Base-by-base conservation (phyloP, 2,888 invertebrate species). In the Drosophila anceps region DNA sequence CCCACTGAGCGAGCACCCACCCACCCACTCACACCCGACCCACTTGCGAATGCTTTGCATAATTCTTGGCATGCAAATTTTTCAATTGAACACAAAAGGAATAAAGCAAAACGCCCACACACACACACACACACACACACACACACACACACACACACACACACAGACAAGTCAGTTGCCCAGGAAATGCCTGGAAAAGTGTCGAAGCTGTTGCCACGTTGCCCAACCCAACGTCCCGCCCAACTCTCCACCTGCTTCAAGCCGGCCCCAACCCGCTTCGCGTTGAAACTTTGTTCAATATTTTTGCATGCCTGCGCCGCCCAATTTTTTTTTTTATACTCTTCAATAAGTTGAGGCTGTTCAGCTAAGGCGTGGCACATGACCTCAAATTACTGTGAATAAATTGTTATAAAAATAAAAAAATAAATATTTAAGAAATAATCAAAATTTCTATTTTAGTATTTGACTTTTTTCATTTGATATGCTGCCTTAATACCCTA, bases 21-120 rank as follows among this genome's bases (percentile, higher is more conserved):
- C 1, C 13, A 24, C 8, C 29, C n/a, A 24, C 24, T 24, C 24
- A 24, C 24, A 24, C 24, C 9, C 46, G 8, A 15, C 8, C 27
- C 57, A 53, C 53, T 64, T 54, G 63, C 68, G 51, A 72, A 76
- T 72, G 77, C 79, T 86, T 88, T 88, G 88, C 88, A 84, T 84
- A 84, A 82, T 84, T 87, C 83, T 82, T 84, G 84, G 90, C 90
- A 90, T 90, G 90, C 86, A 84, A 84, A 84, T 84, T 84, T 84
- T 84, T 84, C 84, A 87, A 84, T 84, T 87, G 88, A 87, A 71
- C 79, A 79, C 76, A 77, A 83, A 76, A 71, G 77, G 85, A 82
- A 74, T 79, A 87, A 88, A 81, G 78, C 78, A 85, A 84, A 78
- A 84, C 66, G 85, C 69, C 84, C 76, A 76, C 69, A 66, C 75